Evolutionary conservation across 1,140 invertebrate species (phyloP).

Genomic region (Arion vulgaris): DNA sequence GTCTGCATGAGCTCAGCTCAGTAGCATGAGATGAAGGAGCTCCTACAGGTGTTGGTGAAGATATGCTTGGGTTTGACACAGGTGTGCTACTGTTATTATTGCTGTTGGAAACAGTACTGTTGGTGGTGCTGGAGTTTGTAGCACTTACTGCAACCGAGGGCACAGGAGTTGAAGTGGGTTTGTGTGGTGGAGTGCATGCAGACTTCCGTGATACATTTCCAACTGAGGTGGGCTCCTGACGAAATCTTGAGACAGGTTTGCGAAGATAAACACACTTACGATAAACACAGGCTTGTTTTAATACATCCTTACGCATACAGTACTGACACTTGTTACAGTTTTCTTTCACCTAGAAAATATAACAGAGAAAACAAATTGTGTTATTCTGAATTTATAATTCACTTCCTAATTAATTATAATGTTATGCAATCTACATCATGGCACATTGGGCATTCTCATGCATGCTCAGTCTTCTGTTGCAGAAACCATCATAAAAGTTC

Average conservation of each 20-base stretch:
- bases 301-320: conserved; percentile 62
- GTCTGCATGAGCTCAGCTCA: conserved; percentile 42
- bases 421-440: too few species aligned
- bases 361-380: conserved; percentile 25
- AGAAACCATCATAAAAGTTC: too few species aligned
- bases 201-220: conserved; percentile 5
- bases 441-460: too few species aligned
- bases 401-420: too few species aligned
- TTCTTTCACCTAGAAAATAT: conserved; percentile 51
- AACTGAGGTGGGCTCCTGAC: conserved; percentile 29
- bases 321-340: conserved; percentile 67
- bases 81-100: conserved; percentile 19
- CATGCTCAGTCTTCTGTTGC: too few species aligned
- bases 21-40: conserved; percentile 13
- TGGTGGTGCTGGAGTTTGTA: conserved; percentile 10
- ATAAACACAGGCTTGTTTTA: conserved; percentile 69
- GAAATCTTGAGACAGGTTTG: conserved; percentile 61
- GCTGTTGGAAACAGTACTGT: neutral
- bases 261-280: conserved; percentile 67
- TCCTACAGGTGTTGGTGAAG: conserved; percentile 21
- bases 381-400: too few species aligned
- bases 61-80: conserved; percentile 1
- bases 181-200: neutral
- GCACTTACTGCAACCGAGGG: neutral
- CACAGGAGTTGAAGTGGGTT: neutral